Percentiles rank a stretch among this genome's conserved stretches.
Conservation (phyloP, 2,113 vertebrate genomes). For the Colossoma macropomum region DNA sequence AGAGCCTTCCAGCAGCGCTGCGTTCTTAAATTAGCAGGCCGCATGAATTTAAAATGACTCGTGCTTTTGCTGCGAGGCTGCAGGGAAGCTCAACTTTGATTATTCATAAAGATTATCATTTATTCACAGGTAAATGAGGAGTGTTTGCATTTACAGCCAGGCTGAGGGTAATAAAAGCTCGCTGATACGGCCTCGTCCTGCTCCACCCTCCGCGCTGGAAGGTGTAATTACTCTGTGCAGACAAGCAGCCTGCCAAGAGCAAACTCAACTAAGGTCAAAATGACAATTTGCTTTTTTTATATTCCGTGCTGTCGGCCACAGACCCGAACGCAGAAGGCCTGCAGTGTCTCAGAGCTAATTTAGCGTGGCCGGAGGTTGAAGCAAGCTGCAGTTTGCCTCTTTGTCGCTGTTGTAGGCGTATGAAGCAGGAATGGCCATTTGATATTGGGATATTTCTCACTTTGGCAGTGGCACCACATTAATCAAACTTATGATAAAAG, state of each 20-base stretch:
- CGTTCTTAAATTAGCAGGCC: conserved; percentile 3
- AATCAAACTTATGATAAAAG: background rate
- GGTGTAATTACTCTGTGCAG: conserved; percentile 23
- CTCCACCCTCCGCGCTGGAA: background rate
- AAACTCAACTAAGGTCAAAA: conserved; percentile 16
- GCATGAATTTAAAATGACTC: conserved; percentile 22
- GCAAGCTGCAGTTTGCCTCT: background rate
- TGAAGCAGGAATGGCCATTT: background rate
- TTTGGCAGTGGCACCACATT: background rate
- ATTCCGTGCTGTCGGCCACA: background rate
- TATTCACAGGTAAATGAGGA: background rate
- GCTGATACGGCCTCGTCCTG: background rate
- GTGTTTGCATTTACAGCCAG: background rate
- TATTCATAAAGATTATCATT: background rate
- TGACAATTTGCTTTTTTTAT: background rate
- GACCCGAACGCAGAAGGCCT: background rate
- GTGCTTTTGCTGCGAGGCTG: background rate
- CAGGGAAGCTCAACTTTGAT: background rate
- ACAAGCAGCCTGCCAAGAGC: background rate
- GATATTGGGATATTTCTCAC: background rate
- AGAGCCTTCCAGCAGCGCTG: background rate
- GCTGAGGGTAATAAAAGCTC: background rate
- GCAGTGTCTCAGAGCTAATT: background rate
- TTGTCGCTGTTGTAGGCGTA: background rate
- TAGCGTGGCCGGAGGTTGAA: background rate